These are phyloP conservation scores for Epistrophella euchroma DNA, from an alignment of 2,888 invertebrate genomes.

Conservation along the genomic window DNA sequence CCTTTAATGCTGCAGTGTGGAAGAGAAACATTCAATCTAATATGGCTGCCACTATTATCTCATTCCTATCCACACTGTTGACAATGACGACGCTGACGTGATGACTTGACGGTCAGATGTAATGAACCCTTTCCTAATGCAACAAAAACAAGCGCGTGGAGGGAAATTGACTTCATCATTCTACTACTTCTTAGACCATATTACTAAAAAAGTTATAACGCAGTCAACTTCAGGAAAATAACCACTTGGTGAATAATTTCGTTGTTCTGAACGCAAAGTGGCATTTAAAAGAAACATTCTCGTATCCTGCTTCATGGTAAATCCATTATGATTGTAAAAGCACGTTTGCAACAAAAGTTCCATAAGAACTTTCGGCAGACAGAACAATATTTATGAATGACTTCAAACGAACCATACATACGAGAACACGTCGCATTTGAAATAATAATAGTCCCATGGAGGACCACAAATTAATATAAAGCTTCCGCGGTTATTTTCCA, in stretches of 20 bases:
- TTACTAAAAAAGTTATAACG: not conserved
- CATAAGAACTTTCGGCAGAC: conserved; percentile 24
- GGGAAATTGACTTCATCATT: not conserved
- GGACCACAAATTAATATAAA: conserved; percentile 72
- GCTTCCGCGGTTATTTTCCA: conserved; percentile 51
- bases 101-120: not conserved
- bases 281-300: conserved; percentile 25
- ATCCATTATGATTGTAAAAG: conserved; percentile 20
- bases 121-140: not conserved
- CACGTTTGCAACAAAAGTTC: conserved; percentile 37
- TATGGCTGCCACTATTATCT: not conserved
- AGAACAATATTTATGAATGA: conserved; percentile 43
- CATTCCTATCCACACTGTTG: not conserved
- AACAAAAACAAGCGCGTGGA: not conserved
- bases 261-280: conserved; percentile 22
- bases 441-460: conserved; percentile 61
- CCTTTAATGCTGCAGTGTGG: no score
- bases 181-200: not conserved
- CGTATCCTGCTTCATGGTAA: conserved; percentile 6
- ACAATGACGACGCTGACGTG: no score
- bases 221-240: conserved; percentile 21
- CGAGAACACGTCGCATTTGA: conserved; percentile 50
- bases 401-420: conserved; percentile 39
- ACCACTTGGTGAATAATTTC: conserved; percentile 15
- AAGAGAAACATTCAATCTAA: no score